phyloP scores from a whole-genome alignment of 1,140 invertebrate species.

The Drosophila trapezifrons region DNA sequence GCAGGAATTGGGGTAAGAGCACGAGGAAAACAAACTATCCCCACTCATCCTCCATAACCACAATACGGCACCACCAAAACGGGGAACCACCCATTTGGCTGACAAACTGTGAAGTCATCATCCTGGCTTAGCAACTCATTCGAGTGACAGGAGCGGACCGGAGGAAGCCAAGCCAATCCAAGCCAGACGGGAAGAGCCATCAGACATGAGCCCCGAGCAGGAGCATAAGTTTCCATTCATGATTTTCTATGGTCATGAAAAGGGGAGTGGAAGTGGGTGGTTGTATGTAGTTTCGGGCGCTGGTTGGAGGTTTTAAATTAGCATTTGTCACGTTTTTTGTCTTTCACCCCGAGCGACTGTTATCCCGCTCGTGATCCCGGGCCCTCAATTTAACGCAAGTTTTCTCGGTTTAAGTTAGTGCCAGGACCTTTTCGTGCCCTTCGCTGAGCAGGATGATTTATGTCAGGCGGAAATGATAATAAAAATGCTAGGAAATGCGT shows the following conservation, averaged over 20 bases:
- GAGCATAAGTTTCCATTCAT: slow-evolving; percentile 78
- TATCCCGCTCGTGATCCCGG: slow-evolving; percentile 27
- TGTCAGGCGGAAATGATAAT: slow-evolving; percentile 78
- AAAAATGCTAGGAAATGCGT: slow-evolving; percentile 79
- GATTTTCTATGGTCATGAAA: slow-evolving; percentile 50
- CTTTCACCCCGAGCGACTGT: slow-evolving; percentile 33
- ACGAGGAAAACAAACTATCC: slow-evolving; percentile 60
- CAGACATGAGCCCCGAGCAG: slow-evolving; percentile 35
- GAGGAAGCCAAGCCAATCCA: slow-evolving; percentile 7
- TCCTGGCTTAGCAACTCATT: slow-evolving; percentile 82
- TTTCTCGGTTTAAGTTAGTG: slow-evolving; percentile 49
- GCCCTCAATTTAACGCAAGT: slow-evolving; percentile 70
- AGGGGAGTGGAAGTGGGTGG: slow-evolving; percentile 44
- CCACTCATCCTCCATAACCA: slow-evolving; percentile 24
- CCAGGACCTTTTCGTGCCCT: slow-evolving; percentile 7
- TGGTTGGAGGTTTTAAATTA: slow-evolving; percentile 79
- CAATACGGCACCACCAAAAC: slow-evolving; percentile 36
- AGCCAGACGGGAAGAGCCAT: slow-evolving; percentile 37
- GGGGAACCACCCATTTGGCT: slow-evolving; percentile 63
- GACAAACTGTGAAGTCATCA: slow-evolving; percentile 83
- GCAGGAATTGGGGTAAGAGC: background rate
- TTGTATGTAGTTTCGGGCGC: slow-evolving; percentile 22
- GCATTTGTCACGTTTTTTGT: slow-evolving; percentile 79
- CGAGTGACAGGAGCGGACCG: slow-evolving; percentile 54
- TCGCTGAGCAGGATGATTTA: slow-evolving; percentile 64